Base-by-base conservation (phyloP, 2,888 invertebrate species). In the Eupithecia abbreviata region DNA sequence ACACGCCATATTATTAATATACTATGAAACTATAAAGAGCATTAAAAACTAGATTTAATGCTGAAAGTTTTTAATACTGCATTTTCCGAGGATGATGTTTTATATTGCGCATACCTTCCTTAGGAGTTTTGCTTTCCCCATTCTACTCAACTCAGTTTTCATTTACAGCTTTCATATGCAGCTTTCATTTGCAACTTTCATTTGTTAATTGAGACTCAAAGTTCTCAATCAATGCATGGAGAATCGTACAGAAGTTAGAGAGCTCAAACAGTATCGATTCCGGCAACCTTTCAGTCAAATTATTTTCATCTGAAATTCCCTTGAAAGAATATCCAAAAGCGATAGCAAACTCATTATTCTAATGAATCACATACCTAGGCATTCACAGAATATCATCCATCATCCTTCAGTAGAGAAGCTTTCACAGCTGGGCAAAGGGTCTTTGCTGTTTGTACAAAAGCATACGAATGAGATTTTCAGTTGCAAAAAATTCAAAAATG, bases 301-400 rank as follows among this genome's bases (percentile, higher is more conserved):
- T 71, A 62, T 43, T 13, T 71, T 71, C 18, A 12, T 9, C 62
- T 71, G 47, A 45, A 72, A 73, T 73, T 15, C 69, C 15, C 58
- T 30, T 10, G 45, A 47, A 30, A 65, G 45, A 41, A 12, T 51
- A 77, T 70, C 58, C 65, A 65, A 67, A 77, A 74, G 41, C 66
- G 55, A 67, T 66, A 65, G 69, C 74, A 77, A 77, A 83, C 79
- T 85, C 87, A 88, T 89, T 88, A 89, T 85, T 85, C 82, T 87
- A 89, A 88, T 87, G 88, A 87, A 84, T 13, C 69, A 69, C 82
- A 75, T 66, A 66, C 80, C 30, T 69, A 68, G 18, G 67, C n/a
- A 4, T 18, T 69, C 69, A 69, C 69, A 69, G 45, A 69, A 69
- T 49, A 45, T 3, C 9, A 2, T 9, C 13, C 68, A 47, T 47